Conservation (phyloP, 2,888 invertebrate species). For the Eucera pruinosa region DNA sequence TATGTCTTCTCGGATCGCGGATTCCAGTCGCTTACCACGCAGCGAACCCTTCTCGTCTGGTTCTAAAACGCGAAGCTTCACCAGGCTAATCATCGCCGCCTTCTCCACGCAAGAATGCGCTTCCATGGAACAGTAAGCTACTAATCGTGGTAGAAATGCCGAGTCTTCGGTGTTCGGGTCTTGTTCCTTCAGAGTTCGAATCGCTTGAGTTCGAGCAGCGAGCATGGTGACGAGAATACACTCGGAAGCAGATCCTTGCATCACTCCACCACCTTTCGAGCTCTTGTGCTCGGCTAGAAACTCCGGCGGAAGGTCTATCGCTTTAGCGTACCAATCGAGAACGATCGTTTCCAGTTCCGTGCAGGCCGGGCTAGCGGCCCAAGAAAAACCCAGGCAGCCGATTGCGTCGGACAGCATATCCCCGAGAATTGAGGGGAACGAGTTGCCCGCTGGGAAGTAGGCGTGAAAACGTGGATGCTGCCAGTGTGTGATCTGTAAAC, state of each 20-base stretch:
- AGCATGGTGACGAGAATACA: conserved; percentile 92
- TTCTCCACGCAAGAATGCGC: conserved; percentile 92
- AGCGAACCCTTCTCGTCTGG: conserved; percentile 89
- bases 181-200: conserved; percentile 87
- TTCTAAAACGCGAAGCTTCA: conserved; percentile 89
- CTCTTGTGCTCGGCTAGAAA: conserved; percentile 86
- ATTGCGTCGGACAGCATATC: conserved; percentile 99
- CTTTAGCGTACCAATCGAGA: conserved; percentile 92
- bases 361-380: conserved; percentile 94
- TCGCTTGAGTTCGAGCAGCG: conserved; percentile 90
- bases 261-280: conserved; percentile 91
- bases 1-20: conserved; percentile 90
- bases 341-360: conserved; percentile 94
- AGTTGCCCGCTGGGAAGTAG: conserved; percentile 99
- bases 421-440: conserved; percentile 97
- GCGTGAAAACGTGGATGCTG: conserved; percentile 99
- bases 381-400: conserved; percentile 99
- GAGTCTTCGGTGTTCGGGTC: conserved; percentile 87
- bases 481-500: conserved; percentile 92
- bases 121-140: conserved; percentile 90
- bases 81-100: conserved; percentile 91
- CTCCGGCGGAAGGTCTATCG: conserved; percentile 89
- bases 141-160: conserved; percentile 90
- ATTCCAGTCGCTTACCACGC: conserved; percentile 87
- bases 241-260: conserved; percentile 94